These are phyloP conservation scores for Dichetophora obliterata DNA, from an alignment of 2,888 invertebrate species.

Conservation along the genomic window DNA sequence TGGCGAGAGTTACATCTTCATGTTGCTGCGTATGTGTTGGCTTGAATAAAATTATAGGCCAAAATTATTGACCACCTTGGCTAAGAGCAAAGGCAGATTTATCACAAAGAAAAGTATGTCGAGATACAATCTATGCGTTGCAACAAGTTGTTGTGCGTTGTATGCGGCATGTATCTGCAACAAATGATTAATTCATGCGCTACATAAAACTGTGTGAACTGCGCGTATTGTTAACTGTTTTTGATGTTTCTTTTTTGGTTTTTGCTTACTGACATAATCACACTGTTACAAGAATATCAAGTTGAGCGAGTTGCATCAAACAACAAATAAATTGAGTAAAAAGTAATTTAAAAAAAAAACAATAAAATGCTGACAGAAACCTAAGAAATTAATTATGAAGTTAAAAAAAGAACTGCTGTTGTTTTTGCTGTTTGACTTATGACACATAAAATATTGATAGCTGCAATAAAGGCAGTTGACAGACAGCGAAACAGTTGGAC, in stretches of 20 bases:
- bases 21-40: background rate
- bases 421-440: background rate
- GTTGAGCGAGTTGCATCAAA: background rate
- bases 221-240: background rate
- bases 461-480: background rate
- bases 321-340: background rate
- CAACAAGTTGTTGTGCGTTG: background rate
- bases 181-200: constrained; percentile 9
- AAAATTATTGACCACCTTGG: no score
- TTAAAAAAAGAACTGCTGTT: background rate
- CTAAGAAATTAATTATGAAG: background rate
- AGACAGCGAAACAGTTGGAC: background rate
- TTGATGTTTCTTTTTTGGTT: background rate
- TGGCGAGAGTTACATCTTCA: background rate
- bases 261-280: background rate
- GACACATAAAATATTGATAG: constrained; percentile 9
- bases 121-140: constrained; percentile 1
- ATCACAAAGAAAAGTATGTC: background rate
- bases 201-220: constrained; percentile 20
- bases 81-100: background rate
- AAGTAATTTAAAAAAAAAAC: background rate
- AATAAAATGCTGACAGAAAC: background rate
- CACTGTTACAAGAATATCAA: constrained; percentile 1
- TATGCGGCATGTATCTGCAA: background rate
- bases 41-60: background rate